Evolutionary conservation across 2,888 invertebrate genomes (phyloP).

Genomic region (Drosophila cracens): DNA sequence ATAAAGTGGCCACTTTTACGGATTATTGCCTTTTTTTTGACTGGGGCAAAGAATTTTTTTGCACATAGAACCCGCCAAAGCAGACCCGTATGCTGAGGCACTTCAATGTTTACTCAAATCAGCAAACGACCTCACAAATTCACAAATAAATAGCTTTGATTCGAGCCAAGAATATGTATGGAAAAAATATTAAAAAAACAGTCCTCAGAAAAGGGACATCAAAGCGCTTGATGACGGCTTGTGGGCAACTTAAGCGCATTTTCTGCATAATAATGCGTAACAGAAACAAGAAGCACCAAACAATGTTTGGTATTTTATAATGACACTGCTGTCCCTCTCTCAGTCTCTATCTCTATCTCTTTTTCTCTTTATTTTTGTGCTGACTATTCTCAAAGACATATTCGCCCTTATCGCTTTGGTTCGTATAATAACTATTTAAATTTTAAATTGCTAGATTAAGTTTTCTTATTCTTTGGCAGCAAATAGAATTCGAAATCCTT

Average conservation of each 20-base stretch:
- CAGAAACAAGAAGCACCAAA: slow-evolving; percentile 31
- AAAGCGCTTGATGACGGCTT: slow-evolving; percentile 55
- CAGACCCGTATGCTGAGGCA: slow-evolving; percentile 11
- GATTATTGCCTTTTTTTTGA: slow-evolving; percentile 69
- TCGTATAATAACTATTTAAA: not conserved
- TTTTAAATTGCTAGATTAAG: not conserved
- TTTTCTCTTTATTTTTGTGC: no score
- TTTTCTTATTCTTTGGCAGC: not conserved
- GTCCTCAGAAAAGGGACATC: slow-evolving; percentile 62
- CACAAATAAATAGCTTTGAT: slow-evolving; percentile 74
- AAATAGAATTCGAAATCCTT: not conserved
- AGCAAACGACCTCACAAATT: slow-evolving; percentile 57
- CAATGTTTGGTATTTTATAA: slow-evolving; percentile 47
- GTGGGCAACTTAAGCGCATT: slow-evolving; percentile 58
- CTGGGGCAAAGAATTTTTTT: slow-evolving; percentile 11
- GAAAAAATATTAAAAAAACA: not conserved
- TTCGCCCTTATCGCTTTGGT: not conserved
- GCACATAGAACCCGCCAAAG: not conserved
- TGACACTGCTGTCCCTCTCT: slow-evolving; percentile 12
- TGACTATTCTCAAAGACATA: slow-evolving; percentile 8
- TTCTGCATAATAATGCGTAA: slow-evolving; percentile 72
- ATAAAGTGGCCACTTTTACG: slow-evolving; percentile 72
- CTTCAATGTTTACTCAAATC: slow-evolving; percentile 65
- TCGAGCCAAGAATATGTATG: slow-evolving; percentile 27
- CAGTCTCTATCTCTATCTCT: not conserved